phyloP scores from a whole-genome alignment of 2,113 vertebrate genomes.

The Sinocyclocheilus anshuiensis region DNA sequence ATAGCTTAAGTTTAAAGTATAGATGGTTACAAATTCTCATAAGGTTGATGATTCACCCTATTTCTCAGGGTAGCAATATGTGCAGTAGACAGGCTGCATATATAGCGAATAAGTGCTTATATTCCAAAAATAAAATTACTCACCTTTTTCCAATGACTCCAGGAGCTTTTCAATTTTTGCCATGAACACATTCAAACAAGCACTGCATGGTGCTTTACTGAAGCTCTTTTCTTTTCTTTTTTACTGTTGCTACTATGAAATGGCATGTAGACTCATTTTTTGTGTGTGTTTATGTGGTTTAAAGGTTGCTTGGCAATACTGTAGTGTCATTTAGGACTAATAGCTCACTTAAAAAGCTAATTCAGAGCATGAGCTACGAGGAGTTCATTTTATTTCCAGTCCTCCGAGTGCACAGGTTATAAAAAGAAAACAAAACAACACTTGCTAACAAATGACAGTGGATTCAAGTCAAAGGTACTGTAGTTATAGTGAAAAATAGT shows the following conservation, averaged over 20 bases:
- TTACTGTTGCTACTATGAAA: background rate
- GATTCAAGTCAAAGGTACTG: background rate
- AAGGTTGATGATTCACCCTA: constrained; percentile 2
- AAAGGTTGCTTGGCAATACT: constrained; percentile 8
- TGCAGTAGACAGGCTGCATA: background rate
- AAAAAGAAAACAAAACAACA: background rate
- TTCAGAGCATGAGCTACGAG: background rate
- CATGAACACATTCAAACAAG: background rate
- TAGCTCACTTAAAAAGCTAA: background rate
- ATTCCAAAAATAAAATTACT: background rate
- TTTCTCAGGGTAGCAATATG: background rate
- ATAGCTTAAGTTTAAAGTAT: background rate
- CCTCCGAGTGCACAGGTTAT: background rate
- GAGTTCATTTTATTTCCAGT: too few relatives aligned
- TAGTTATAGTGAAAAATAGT: background rate
- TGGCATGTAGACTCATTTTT: background rate
- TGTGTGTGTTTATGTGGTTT: background rate
- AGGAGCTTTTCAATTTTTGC: background rate
- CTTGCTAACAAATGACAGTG: background rate
- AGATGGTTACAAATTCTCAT: background rate
- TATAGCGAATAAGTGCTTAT: background rate
- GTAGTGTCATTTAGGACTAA: constrained; percentile 35
- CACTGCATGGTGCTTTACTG: too few relatives aligned
- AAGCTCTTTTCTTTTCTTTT: background rate
- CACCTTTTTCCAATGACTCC: background rate